A percentile compares a stretch with the other conserved stretches of the same genome.
Conservation (phyloP, 2,797 vertebrate genomes). For the Artibeus lituratus region DNA sequence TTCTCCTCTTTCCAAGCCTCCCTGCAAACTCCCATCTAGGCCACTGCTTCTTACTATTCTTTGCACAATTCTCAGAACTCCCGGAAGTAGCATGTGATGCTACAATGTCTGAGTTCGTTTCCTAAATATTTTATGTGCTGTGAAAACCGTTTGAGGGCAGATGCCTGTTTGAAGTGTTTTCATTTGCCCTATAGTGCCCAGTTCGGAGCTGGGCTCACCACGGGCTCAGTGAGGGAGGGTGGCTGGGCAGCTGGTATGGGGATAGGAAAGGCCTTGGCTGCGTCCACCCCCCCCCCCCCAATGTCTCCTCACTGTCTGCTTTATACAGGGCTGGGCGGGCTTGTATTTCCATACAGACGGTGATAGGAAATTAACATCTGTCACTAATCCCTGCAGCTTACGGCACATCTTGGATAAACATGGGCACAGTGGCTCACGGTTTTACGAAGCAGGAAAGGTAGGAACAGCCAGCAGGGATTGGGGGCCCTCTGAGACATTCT, state of each 20-base stretch:
- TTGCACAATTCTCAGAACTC: background rate
- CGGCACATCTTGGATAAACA: background rate
- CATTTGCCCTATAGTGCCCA: fast-evolving
- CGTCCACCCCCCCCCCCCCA: background rate
- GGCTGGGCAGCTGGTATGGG: fast-evolving
- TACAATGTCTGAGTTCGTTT: background rate
- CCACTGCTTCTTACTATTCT: background rate
- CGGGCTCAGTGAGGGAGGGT: fast-evolving
- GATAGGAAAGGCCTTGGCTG: background rate
- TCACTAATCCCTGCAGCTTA: background rate
- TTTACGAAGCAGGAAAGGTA: background rate
- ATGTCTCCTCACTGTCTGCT: background rate
- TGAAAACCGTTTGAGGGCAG: background rate
- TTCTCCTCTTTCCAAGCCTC: background rate
- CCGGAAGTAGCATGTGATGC: background rate
- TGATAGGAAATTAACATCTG: constrained; percentile 44
- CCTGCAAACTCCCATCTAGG: background rate
- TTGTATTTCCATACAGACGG: background rate
- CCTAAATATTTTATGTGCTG: background rate
- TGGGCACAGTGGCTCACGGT: background rate
- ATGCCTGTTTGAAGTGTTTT: background rate
- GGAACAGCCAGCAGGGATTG: background rate
- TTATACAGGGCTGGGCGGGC: background rate
- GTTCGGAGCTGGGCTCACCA: fast-evolving
- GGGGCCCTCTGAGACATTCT: background rate